Evolutionary conservation across 1,140 invertebrate genomes (phyloP).

Genomic region (Heliothis subflexa): DNA sequence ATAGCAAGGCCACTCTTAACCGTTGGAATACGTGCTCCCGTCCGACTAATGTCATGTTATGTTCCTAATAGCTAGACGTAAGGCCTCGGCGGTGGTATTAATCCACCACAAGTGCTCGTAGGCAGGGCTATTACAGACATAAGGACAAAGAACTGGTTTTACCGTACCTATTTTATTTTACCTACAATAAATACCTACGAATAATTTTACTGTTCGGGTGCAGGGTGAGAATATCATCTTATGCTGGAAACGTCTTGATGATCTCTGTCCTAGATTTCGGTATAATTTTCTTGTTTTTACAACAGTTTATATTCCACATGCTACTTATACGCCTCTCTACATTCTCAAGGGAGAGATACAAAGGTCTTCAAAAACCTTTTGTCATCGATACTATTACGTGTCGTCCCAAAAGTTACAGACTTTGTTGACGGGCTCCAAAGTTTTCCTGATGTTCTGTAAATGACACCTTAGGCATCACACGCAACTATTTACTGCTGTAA

Average conservation of each 20-base stretch:
- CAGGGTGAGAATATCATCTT: too few species aligned
- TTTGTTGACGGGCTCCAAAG: background rate
- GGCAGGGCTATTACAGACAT: conserved; percentile 15
- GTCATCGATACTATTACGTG: background rate
- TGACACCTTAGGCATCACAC: background rate
- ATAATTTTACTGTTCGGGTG: too few species aligned
- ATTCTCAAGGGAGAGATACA: too few species aligned
- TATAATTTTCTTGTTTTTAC: too few species aligned
- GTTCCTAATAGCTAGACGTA: conserved; percentile 6
- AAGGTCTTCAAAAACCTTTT: background rate
- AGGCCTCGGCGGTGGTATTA: conserved; percentile 17
- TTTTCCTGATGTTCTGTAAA: conserved; percentile 10
- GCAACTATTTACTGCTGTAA: conserved; percentile 30
- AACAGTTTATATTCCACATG: too few species aligned
- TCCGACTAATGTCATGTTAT: conserved; percentile 23
- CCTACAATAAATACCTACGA: background rate
- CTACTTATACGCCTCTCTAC: too few species aligned
- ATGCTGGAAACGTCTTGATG: too few species aligned
- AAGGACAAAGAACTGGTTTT: background rate
- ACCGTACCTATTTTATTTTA: background rate
- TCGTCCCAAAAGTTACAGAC: background rate
- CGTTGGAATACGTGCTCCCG: background rate
- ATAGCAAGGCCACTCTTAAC: background rate
- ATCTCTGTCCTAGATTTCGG: too few species aligned
- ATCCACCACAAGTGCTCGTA: conserved; percentile 26